Evolutionary conservation across 2,888 invertebrate species (phyloP).

Genomic region (Pandemis cinnamomeana): DNA sequence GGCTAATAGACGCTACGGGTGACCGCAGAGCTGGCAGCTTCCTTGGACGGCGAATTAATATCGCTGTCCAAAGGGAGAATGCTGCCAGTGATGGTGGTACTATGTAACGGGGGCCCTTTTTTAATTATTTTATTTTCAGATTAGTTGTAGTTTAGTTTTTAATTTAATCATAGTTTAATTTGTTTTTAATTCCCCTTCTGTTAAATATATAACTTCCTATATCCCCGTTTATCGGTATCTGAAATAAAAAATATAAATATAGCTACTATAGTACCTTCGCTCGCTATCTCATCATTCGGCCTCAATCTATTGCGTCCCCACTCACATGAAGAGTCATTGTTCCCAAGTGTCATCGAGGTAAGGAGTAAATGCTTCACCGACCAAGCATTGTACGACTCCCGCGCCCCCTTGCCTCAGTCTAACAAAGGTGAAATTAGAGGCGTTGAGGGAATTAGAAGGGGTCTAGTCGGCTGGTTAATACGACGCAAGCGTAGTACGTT

Average conservation of each 20-base stretch:
- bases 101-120: too few relatives aligned
- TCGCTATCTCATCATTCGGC: slow-evolving; percentile 26
- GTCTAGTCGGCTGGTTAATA: slow-evolving; percentile 49
- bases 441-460: slow-evolving; percentile 41
- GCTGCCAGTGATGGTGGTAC: too few relatives aligned
- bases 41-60: too few relatives aligned
- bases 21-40: too few relatives aligned
- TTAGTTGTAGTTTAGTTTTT: too few relatives aligned
- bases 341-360: slow-evolving; percentile 52
- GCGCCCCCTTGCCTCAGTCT: slow-evolving; percentile 7
- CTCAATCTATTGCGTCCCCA: slow-evolving; percentile 31
- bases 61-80: too few relatives aligned
- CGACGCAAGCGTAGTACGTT: background rate
- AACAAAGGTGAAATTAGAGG: slow-evolving; percentile 47
- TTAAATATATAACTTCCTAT: too few relatives aligned
- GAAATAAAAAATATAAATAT: background rate
- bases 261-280: background rate
- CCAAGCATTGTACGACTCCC: slow-evolving; percentile 44
- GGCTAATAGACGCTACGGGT: too few relatives aligned
- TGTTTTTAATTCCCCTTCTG: too few relatives aligned
- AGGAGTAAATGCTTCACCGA: slow-evolving; percentile 53
- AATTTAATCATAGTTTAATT: too few relatives aligned
- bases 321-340: slow-evolving; percentile 53
- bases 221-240: too few relatives aligned
- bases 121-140: too few relatives aligned